Conservation (phyloP, 2,113 vertebrate genomes). For the Gasterosteus aculeatus region DNA sequence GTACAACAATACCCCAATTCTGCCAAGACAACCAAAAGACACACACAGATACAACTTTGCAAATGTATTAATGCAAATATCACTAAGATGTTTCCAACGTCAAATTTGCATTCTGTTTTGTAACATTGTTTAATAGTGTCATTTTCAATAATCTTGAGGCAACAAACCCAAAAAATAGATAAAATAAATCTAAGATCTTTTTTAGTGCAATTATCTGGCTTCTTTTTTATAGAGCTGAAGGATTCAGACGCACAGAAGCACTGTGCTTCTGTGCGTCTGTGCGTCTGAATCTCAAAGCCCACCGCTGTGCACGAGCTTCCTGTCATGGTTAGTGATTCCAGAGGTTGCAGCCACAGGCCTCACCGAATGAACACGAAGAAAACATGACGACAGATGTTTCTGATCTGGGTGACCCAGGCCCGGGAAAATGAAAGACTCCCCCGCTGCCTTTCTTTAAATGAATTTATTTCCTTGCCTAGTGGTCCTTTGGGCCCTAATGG, state of each 20-base stretch:
- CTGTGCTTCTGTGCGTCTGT: not conserved
- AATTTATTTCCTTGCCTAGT: slow-evolving; percentile 7
- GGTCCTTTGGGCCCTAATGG: slow-evolving; percentile 36
- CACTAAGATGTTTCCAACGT: not conserved
- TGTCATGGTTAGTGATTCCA: slow-evolving; percentile 23
- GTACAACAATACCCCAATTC: not conserved
- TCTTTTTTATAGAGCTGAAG: not conserved
- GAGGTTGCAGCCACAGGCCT: slow-evolving; percentile 4
- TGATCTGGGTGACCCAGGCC: slow-evolving; percentile 34
- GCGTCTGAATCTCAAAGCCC: not conserved
- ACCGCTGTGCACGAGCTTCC: slow-evolving; percentile 4
- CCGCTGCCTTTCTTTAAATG: not conserved
- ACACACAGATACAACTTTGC: not conserved
- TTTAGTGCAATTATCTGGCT: not conserved
- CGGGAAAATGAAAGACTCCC: slow-evolving; percentile 16
- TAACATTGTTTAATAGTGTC: not conserved
- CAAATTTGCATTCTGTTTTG: not conserved
- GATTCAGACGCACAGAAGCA: slow-evolving; percentile 6
- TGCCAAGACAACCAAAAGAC: not conserved
- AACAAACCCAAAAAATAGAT: not conserved
- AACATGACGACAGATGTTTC: slow-evolving; percentile 46
- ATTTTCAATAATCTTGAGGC: not conserved
- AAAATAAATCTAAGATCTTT: not conserved
- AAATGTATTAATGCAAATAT: not conserved
- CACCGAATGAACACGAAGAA: slow-evolving; percentile 16